Conservation (phyloP, 2,113 vertebrate species). For the Acanthochromis polyacanthus region DNA sequence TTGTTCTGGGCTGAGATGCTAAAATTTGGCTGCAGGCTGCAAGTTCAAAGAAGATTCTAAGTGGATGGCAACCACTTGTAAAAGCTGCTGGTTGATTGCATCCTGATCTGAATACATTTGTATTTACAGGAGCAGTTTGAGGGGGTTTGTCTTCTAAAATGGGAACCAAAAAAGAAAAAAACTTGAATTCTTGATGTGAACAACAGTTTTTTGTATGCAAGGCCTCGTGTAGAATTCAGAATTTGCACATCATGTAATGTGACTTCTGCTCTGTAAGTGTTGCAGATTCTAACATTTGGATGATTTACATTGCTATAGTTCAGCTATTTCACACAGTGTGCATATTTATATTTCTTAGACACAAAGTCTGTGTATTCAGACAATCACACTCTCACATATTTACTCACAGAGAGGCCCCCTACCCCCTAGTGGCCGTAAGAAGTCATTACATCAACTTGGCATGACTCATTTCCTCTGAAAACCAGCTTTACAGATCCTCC, state of each 20-base stretch:
- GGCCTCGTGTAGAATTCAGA: neutral
- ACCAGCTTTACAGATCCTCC: neutral
- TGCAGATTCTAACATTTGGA: neutral
- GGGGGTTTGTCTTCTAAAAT: neutral
- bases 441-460: neutral
- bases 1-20: constrained; percentile 35
- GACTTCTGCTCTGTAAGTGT: neutral
- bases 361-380: neutral
- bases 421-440: constrained; percentile 11
- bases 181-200: constrained; percentile 9
- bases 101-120: constrained; percentile 12
- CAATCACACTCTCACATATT: neutral
- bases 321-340: constrained; percentile 1
- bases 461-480: neutral
- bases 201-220: neutral
- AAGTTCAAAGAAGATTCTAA: constrained; percentile 23
- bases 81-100: constrained; percentile 28
- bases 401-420: neutral
- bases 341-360: neutral
- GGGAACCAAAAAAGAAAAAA: constrained; percentile 11
- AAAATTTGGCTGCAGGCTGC: constrained; percentile 34
- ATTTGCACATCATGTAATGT: neutral
- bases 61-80: constrained; percentile 7
- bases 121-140: constrained; percentile 10
- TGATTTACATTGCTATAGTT: neutral